phyloP scores from a whole-genome alignment of 2,113 vertebrate genomes.

The Pomatostomus ruficeps region DNA sequence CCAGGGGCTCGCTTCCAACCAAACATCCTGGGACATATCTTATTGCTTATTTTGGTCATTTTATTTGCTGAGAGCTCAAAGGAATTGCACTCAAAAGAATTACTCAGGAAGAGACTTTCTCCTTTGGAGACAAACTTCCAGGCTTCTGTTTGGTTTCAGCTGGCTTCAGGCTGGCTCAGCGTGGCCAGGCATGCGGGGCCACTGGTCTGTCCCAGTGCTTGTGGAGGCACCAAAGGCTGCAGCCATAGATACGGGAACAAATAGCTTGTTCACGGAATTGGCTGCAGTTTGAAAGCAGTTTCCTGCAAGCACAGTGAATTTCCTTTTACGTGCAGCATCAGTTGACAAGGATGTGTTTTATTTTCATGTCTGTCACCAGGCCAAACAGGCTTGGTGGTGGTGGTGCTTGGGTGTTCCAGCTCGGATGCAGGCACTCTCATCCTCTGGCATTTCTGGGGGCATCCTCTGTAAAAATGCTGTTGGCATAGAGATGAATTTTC shows the following conservation, averaged over 20 bases:
- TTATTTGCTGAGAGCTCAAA: background rate
- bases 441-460: background rate
- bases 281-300: background rate
- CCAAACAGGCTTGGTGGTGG: background rate
- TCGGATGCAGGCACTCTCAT: rapidly evolving
- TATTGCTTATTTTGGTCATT: background rate
- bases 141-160: background rate
- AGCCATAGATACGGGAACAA: background rate
- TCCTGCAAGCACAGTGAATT: background rate
- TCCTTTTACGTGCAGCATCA: background rate
- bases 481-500: background rate
- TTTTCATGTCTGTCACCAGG: background rate
- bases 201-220: background rate
- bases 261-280: background rate
- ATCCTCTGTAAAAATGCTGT: background rate
- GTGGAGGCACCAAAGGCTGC: background rate
- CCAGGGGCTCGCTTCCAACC: background rate
- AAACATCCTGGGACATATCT: background rate
- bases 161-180: background rate
- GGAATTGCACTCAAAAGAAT: background rate
- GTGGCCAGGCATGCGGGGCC: background rate
- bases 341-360: background rate
- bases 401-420: background rate
- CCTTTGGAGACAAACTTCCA: background rate
- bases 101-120: background rate